Base-by-base conservation (phyloP, 2,797 vertebrate species). In the Galagoides demidoff region DNA sequence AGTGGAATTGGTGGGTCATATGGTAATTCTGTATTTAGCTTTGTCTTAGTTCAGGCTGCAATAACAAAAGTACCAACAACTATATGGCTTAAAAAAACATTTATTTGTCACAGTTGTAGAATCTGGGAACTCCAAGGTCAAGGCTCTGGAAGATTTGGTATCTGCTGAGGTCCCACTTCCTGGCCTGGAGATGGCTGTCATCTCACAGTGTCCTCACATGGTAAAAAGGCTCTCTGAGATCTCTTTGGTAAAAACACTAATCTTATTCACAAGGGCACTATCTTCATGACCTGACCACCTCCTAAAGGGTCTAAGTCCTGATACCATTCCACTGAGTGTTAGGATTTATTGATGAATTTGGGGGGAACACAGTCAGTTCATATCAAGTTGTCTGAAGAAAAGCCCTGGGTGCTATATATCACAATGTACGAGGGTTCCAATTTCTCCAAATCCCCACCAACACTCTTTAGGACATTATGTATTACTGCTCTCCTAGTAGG, bases 191-290 rank as follows among this genome's bases (percentile, higher is more conserved):
- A 57, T 55, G 22, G 49, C 3, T 27, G 16, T 66, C 37, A 43
- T 25, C 16, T 81, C 55, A 57, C 7, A 0, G 14, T 1, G 23
- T 4, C 23, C 4, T 27, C 2, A 37, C 14, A 6, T 57, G 55
- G n/a, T 37, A 27, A 59, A 23, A 55, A 23, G 6, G n/a, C 14
- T 57, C 4, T 14, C 49, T 0, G 12, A 12, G 49, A 22, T 34
- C 20, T 81, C 55, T 39, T 57, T 27, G 23, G 27, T 25, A 81
- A 49, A 34, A 14, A 16, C 77, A 37, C 14, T 59, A 57, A 59
- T 81, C 14, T 23, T 22, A 2, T 25, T 81, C 22, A 59, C 20
- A 12, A 81, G 34, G 34, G 34, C 34, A 59, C 34, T 25, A 37
- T 0, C 34, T 2, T 59, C 34, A 25, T 9, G 1, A 34, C 23